A percentile compares a stretch with the other conserved stretches of the same genome.
These are phyloP conservation scores for Hydriomena furcata DNA, from an alignment of 2,888 invertebrate species.

Conservation along the genomic window DNA sequence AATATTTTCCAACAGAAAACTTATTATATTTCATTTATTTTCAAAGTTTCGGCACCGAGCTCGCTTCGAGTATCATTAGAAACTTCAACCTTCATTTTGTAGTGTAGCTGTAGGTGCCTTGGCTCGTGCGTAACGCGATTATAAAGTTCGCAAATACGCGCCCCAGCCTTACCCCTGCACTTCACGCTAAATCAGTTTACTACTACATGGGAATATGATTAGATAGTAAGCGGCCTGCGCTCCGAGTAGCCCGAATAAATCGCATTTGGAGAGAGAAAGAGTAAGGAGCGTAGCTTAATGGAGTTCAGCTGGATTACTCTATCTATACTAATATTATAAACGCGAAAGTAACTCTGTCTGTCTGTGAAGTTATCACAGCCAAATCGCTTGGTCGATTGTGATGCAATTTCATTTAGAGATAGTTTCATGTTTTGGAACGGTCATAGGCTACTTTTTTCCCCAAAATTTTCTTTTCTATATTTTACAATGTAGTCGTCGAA, in stretches of 20 bases:
- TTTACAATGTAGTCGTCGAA: no score
- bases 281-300: slow-evolving; percentile 6
- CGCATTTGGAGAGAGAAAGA: slow-evolving; percentile 51
- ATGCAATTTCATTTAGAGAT: no score
- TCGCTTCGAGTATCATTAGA: background rate
- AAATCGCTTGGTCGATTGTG: no score
- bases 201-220: slow-evolving; percentile 49
- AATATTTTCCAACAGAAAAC: no score
- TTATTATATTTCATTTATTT: no score
- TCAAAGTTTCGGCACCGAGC: no score
- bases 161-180: slow-evolving; percentile 39
- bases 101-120: background rate
- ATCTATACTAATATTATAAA: no score
- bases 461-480: no score
- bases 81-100: background rate
- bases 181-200: slow-evolving; percentile 44
- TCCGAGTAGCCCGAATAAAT: slow-evolving; percentile 64
- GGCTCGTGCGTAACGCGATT: slow-evolving; percentile 21
- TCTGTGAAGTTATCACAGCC: no score
- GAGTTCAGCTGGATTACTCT: background rate
- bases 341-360: no score
- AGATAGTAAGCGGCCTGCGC: slow-evolving; percentile 51
- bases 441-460: no score
- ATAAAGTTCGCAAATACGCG: slow-evolving; percentile 26
- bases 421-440: no score